Percentiles rank a stretch among this genome's conserved stretches.
phyloP scores from a whole-genome alignment of 2,113 vertebrate species.

The Rhinolophus sinicus region DNA sequence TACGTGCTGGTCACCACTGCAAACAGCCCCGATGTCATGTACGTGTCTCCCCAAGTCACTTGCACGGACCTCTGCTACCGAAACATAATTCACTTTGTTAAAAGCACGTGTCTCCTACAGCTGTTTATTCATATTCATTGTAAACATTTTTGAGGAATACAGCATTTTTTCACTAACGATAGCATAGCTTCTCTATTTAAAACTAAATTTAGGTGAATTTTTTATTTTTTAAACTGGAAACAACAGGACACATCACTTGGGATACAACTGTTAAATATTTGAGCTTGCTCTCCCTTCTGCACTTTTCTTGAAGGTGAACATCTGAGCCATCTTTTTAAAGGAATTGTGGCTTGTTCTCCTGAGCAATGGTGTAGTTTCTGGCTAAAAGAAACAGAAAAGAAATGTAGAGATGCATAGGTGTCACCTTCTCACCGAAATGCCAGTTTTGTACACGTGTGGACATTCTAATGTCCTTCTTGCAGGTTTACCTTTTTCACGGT shows the following conservation, averaged over 20 bases:
- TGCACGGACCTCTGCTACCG: fast-evolving
- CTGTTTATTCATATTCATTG: not conserved
- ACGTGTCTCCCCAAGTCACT: conserved; percentile 57
- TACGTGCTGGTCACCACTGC: conserved; percentile 96
- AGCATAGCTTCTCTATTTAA: not conserved
- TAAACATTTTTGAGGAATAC: not conserved
- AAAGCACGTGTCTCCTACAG: not conserved
- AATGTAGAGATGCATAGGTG: not conserved
- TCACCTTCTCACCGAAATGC: too few species aligned
- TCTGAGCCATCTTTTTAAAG: not conserved
- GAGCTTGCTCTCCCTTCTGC: not conserved
- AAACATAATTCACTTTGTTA: not conserved
- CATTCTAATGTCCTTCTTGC: not conserved
- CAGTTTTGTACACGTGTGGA: not conserved
- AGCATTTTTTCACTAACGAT: not conserved
- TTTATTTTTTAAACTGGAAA: not conserved
- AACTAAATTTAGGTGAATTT: not conserved
- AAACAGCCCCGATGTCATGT: conserved; percentile 97
- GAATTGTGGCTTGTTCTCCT: not conserved
- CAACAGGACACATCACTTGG: not conserved
- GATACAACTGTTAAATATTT: not conserved
- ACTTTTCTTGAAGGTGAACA: not conserved
- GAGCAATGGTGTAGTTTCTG: not conserved
- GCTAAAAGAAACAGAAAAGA: not conserved
- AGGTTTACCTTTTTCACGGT: not conserved